Percentiles rank a stretch among this genome's conserved stretches.
phyloP scores from a whole-genome alignment of 1,140 invertebrate genomes.

The Helicoverpa zea region DNA sequence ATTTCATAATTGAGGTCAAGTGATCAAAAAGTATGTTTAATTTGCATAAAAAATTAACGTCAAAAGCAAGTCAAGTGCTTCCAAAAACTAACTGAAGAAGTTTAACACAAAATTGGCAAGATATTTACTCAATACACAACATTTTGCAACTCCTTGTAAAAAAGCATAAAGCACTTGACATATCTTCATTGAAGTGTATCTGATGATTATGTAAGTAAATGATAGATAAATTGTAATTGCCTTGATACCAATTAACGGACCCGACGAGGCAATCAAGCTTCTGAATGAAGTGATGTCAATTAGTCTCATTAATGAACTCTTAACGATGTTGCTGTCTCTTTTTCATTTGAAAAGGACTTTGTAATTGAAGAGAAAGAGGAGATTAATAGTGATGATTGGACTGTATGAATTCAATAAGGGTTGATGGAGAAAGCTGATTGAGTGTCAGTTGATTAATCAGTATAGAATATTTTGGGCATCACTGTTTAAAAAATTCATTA shows the following conservation, averaged over 20 bases:
- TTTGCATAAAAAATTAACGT: conserved; percentile 1
- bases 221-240: conserved; percentile 47
- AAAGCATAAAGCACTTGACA: not conserved
- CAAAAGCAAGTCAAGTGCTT: not conserved
- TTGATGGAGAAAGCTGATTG: conserved; percentile 3
- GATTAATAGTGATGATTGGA: conserved; percentile 20
- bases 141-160: not conserved
- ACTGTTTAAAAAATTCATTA: too few relatives aligned
- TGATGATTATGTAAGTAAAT: conserved; percentile 35
- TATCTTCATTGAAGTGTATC: conserved; percentile 19
- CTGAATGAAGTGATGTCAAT: conserved; percentile 49
- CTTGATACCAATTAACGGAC: conserved; percentile 45
- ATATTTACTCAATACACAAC: not conserved
- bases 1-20: not conserved
- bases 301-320: conserved; percentile 49
- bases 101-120: not conserved
- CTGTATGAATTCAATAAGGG: conserved; percentile 13
- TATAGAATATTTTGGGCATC: too few relatives aligned
- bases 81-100: not conserved
- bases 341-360: conserved; percentile 38
- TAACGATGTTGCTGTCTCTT: conserved; percentile 45
- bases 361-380: conserved; percentile 24
- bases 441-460: too few relatives aligned
- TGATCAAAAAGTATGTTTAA: not conserved
- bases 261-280: conserved; percentile 43